phyloP scores from a whole-genome alignment of 2,888 invertebrate species.

The Ametastegia equiseti region DNA sequence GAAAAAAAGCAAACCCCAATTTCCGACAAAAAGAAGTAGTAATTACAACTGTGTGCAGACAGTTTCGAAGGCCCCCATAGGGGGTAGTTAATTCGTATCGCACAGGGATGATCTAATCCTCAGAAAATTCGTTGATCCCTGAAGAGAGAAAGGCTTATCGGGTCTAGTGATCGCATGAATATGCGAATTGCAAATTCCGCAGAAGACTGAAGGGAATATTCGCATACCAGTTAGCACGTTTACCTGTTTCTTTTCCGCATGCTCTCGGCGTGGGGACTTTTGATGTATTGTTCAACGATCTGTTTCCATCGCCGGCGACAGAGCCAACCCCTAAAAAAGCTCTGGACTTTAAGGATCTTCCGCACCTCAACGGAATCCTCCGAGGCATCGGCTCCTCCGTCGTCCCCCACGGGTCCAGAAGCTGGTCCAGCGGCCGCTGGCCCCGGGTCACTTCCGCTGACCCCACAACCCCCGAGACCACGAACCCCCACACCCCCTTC shows the following conservation, averaged over 20 bases:
- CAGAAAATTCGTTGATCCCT: not conserved
- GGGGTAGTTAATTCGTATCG: not conserved
- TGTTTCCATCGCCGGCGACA: slow-evolving; percentile 96
- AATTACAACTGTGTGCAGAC: not conserved
- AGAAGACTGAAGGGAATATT: not conserved
- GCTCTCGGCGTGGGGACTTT: slow-evolving; percentile 95
- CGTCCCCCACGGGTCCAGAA: slow-evolving; percentile 66
- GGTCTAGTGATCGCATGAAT: not conserved
- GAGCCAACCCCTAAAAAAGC: slow-evolving; percentile 95
- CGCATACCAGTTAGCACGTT: too few species aligned
- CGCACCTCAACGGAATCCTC: slow-evolving; percentile 86
- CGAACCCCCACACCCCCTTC: slow-evolving; percentile 53
- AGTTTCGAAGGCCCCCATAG: not conserved
- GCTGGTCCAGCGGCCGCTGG: slow-evolving; percentile 59
- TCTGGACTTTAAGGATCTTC: slow-evolving; percentile 93
- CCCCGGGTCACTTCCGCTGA: not conserved
- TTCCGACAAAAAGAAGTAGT: not conserved
- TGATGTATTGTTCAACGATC: slow-evolving; percentile 96
- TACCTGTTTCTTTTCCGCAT: slow-evolving; percentile 94
- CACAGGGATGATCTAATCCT: not conserved
- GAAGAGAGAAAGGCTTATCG: slow-evolving; percentile 5
- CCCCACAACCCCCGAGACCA: slow-evolving; percentile 50
- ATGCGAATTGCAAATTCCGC: not conserved
- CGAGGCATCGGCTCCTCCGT: slow-evolving; percentile 73
- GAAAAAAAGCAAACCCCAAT: not conserved